phyloP scores from a whole-genome alignment of 2,113 vertebrate species.

The Oceanodroma tethys region DNA sequence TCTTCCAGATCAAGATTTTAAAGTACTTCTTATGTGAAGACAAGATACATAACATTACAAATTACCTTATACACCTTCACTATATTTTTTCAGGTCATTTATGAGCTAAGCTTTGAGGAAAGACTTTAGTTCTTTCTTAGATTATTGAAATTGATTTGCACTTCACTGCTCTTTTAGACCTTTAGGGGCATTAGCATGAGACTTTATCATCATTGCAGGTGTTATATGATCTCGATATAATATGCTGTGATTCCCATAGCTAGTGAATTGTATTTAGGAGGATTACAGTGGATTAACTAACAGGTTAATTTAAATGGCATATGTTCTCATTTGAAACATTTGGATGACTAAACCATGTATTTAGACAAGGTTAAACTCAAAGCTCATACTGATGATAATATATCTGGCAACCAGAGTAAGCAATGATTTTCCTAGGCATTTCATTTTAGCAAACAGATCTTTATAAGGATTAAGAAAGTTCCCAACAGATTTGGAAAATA shows the following conservation, averaged over 20 bases:
- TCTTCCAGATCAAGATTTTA: not conserved
- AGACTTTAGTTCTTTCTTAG: not conserved
- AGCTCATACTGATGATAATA: not conserved
- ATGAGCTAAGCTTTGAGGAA: not conserved
- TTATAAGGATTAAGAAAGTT: not conserved
- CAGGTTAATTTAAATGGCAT: not conserved
- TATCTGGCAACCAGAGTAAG: not conserved
- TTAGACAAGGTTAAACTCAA: conserved; percentile 24
- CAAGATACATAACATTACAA: not conserved
- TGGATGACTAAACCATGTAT: not conserved
- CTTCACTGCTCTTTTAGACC: not conserved
- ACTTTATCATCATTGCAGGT: not conserved
- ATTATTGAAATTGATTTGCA: not conserved
- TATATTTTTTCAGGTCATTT: not conserved
- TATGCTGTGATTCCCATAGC: not conserved
- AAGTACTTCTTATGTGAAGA: not conserved
- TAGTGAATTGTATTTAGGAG: not conserved
- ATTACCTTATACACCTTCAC: not conserved
- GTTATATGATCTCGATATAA: not conserved
- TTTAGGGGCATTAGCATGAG: not conserved
- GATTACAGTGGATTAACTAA: not conserved
- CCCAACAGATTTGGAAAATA: conserved; percentile 11
- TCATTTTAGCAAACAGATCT: conserved; percentile 17
- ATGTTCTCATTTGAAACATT: not conserved
- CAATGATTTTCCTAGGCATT: conserved; percentile 10